These are phyloP conservation scores for Oncopeltus fasciatus DNA, from an alignment of 1,140 invertebrate species.

Conservation along the genomic window DNA sequence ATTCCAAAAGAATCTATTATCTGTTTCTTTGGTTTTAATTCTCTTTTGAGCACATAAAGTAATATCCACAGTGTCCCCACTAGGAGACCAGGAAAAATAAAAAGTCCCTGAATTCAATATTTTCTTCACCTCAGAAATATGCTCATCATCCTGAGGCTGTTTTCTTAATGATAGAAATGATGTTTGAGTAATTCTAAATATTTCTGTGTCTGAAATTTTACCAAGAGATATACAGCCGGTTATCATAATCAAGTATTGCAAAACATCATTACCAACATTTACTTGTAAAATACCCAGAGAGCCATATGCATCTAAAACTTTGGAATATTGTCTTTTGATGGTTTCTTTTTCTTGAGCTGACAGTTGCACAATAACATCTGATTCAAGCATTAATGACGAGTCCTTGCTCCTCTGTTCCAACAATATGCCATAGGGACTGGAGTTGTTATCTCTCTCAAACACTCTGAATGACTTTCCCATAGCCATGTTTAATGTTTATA, in stretches of 20 bases:
- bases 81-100: conserved; percentile 74
- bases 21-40: conserved; percentile 59
- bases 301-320: conserved; percentile 82
- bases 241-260: conserved; percentile 81
- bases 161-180: conserved; percentile 76
- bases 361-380: conserved; percentile 69
- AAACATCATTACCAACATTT: conserved; percentile 63
- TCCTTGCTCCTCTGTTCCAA: conserved; percentile 75
- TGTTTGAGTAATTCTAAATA: conserved; percentile 85
- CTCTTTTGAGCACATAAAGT: conserved; percentile 83
- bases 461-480: conserved; percentile 86
- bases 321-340: conserved; percentile 74
- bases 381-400: conserved; percentile 78
- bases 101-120: conserved; percentile 91
- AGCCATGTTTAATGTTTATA: conserved; percentile 44
- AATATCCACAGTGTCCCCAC: conserved; percentile 49
- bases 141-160: conserved; percentile 60
- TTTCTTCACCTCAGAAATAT: conserved; percentile 68
- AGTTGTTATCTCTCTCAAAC: conserved; percentile 68
- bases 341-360: conserved; percentile 70
- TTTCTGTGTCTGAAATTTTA: conserved; percentile 82
- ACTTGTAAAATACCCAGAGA: conserved; percentile 80
- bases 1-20: conserved; percentile 43
- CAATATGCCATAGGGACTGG: conserved; percentile 76
- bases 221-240: conserved; percentile 88